These are phyloP conservation scores for Drosophila pectinifera DNA, from an alignment of 1,140 invertebrate species.

Conservation along the genomic window DNA sequence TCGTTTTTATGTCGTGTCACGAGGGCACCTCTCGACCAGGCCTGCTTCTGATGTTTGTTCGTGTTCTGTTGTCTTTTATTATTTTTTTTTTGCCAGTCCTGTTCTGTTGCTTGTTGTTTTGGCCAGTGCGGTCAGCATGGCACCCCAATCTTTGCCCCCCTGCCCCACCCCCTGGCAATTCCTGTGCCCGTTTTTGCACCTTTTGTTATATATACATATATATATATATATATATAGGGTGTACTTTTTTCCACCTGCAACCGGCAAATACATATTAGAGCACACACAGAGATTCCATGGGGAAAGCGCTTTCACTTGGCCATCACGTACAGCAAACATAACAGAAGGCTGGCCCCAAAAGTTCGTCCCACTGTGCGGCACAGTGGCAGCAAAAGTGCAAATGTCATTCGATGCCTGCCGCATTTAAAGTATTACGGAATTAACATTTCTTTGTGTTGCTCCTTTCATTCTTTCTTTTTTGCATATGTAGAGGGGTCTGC, in stretches of 20 bases:
- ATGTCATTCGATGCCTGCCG: slow-evolving; percentile 82
- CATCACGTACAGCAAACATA: slow-evolving; percentile 63
- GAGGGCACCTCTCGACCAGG: slow-evolving; percentile 9
- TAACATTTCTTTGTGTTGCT: slow-evolving; percentile 81
- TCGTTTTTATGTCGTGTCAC: slow-evolving; percentile 16
- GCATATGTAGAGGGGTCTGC: slow-evolving; percentile 8
- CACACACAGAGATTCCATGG: slow-evolving; percentile 38
- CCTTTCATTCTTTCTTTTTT: slow-evolving; percentile 14
- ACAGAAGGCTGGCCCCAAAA: slow-evolving; percentile 6
- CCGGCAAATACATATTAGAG: slow-evolving; percentile 68
- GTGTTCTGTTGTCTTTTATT: slow-evolving; percentile 40
- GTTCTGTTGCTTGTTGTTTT: slow-evolving; percentile 51
- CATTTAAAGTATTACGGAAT: slow-evolving; percentile 84
- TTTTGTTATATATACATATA: slow-evolving; percentile 52
- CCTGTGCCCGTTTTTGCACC: slow-evolving; percentile 76
- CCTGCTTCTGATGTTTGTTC: slow-evolving; percentile 55
- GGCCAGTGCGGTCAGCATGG: slow-evolving; percentile 56
- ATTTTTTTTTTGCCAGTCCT: slow-evolving; percentile 11
- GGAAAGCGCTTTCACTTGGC: slow-evolving; percentile 68
- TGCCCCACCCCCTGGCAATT: slow-evolving; percentile 54
- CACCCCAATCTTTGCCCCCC: slow-evolving; percentile 25
- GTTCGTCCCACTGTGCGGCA: slow-evolving; percentile 69
- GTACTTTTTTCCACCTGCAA: slow-evolving; percentile 25
- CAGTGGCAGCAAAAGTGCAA: slow-evolving; percentile 79
- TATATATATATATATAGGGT: slow-evolving; percentile 11